These are phyloP conservation scores for Empidonax traillii DNA, from an alignment of 2,113 vertebrate species.

Conservation along the genomic window DNA sequence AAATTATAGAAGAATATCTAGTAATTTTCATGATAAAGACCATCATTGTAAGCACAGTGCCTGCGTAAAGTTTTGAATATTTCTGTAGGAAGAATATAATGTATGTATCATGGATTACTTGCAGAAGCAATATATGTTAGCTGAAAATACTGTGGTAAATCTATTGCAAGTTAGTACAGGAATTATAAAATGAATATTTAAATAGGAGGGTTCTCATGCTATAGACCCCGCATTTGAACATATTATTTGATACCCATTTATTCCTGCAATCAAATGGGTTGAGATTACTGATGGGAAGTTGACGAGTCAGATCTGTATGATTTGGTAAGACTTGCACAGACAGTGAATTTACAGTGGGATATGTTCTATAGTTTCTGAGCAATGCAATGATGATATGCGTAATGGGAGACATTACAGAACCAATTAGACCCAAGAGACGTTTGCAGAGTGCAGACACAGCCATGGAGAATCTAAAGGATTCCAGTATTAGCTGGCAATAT, in stretches of 20 bases:
- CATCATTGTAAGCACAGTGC: slow-evolving; percentile 38
- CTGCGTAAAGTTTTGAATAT: slow-evolving; percentile 38
- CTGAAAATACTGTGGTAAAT: slow-evolving; percentile 31
- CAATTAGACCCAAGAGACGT: neutral
- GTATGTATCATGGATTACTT: slow-evolving; percentile 31
- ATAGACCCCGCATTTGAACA: neutral
- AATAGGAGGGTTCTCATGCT: slow-evolving; percentile 13
- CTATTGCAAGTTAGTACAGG: slow-evolving; percentile 25
- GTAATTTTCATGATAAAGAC: slow-evolving; percentile 67
- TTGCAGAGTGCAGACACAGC: neutral
- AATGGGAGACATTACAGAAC: slow-evolving; percentile 12
- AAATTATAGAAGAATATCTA: slow-evolving; percentile 65
- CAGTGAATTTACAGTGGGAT: slow-evolving; percentile 3
- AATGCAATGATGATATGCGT: neutral
- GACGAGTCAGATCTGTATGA: neutral
- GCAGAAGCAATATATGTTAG: slow-evolving; percentile 43
- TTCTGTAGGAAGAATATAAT: slow-evolving; percentile 23
- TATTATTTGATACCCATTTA: neutral
- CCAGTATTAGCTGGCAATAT: neutral
- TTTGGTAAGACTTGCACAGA: neutral
- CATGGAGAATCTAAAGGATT: neutral
- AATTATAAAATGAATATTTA: slow-evolving; percentile 56
- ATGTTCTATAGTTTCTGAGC: neutral
- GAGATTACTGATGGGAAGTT: neutral
- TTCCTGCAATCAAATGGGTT: neutral